Evolutionary conservation across 2,888 invertebrate species (phyloP), one percentile per base, ranked within the genome.

Genomic region (Ormyrus thymus): DNA sequence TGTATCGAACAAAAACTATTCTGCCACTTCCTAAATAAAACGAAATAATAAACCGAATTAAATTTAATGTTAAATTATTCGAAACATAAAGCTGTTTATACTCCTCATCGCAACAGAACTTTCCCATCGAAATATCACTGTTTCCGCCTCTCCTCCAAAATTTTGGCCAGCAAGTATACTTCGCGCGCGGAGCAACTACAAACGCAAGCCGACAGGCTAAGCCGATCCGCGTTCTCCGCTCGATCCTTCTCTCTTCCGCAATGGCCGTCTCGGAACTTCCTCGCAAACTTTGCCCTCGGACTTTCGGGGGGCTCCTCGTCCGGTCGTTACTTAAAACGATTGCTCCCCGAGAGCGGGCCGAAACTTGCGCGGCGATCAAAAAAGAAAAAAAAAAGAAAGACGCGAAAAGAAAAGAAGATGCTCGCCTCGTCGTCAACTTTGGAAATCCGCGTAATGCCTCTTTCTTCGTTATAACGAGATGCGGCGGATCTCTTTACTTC

Each of bases 391-490:
- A 15, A 29, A 29, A 43, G 29, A 70, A 55, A 73, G 29, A 45
- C 15, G 29, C n/a, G 2, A 43, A 29, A 8, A 13, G 68, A 68
- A 15, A 10, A 29, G 29, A 29, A 29, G 29, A 29, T 29, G 29
- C 29, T 29, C 29, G 51, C 10, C 56, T 29, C 48, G 58, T 29
- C 45, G 66, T 76, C 69, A 61, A 59, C 15, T 69, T 69, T 59
- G 6, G 71, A 86, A 87, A 88, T 87, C 86, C 86, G 83, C 83
- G 86, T 86, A 85, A 86, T 86, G 83, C 84, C 62, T 50, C 69
- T 55, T 69, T 59, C 61, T 64, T 71, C 82, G 29, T 61, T 59
- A 58, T 70, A 75, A 84, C 80, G 70, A 78, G 74, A 76, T 59
- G 64, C 61, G 56, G 81, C 83, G 73, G 83, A 85, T 85, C 85